These are phyloP conservation scores for Cyphomyrmex costatus DNA, from an alignment of 1,140 invertebrate species.

Conservation along the genomic window DNA sequence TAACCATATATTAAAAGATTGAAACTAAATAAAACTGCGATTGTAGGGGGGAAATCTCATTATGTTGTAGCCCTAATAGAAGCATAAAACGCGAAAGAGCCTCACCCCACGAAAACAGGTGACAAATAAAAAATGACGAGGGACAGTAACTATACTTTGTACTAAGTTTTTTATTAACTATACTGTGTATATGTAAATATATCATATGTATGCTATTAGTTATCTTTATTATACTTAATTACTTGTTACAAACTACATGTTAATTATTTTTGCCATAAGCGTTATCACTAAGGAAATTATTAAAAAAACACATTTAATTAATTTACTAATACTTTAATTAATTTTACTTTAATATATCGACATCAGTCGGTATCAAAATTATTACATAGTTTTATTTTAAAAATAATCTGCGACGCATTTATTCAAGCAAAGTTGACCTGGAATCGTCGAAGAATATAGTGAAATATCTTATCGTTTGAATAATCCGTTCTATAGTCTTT, in stretches of 20 bases:
- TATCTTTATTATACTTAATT: not conserved
- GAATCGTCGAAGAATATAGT: not conserved
- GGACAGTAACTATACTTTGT: too few relatives aligned
- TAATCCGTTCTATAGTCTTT: not conserved
- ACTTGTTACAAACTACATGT: not conserved
- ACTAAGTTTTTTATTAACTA: too few relatives aligned
- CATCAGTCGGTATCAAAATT: too few relatives aligned
- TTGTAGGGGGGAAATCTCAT: too few relatives aligned
- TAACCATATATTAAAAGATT: too few relatives aligned
- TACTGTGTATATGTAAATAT: too few relatives aligned
- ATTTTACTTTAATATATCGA: not conserved
- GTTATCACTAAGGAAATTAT: not conserved
- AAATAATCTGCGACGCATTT: conserved; percentile 5
- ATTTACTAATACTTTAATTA: too few relatives aligned
- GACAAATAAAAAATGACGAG: too few relatives aligned
- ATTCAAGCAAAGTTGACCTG: not conserved
- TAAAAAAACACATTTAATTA: not conserved
- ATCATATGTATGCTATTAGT: not conserved
- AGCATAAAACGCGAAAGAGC: too few relatives aligned
- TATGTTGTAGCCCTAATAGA: too few relatives aligned
- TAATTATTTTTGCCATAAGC: not conserved
- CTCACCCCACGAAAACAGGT: too few relatives aligned
- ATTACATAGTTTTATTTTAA: not conserved
- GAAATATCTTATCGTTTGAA: not conserved
- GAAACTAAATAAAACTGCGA: too few relatives aligned